phyloP scores from a whole-genome alignment of 1,140 invertebrate species.

The Trichogramma pretiosum region DNA sequence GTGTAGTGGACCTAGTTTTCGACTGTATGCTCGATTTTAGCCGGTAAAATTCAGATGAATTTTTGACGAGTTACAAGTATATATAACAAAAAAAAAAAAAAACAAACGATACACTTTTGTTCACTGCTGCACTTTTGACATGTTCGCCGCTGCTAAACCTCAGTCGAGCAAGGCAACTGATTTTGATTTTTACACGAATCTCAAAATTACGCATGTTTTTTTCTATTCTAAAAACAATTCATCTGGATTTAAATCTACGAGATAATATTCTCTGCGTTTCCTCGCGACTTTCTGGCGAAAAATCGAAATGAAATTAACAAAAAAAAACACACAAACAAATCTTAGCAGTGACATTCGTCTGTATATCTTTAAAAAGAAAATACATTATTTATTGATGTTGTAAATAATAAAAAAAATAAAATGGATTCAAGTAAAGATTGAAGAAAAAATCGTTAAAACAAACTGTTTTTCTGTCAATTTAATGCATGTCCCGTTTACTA shows the following conservation, averaged over 20 bases:
- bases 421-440: conserved; percentile 2
- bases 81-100: background rate
- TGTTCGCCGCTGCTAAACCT: too few relatives aligned
- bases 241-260: conserved; percentile 14
- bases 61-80: background rate
- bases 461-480: conserved; percentile 11
- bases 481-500: conserved; percentile 10
- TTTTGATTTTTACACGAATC: background rate
- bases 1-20: conserved; percentile 12
- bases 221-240: conserved; percentile 6
- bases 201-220: background rate
- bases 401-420: conserved; percentile 18
- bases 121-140: too few relatives aligned
- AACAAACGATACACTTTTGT: too few relatives aligned
- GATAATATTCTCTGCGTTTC: conserved; percentile 16
- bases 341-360: conserved; percentile 20
- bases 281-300: conserved; percentile 16
- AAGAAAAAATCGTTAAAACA: conserved; percentile 9
- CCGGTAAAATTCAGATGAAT: conserved; percentile 15
- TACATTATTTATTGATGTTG: conserved; percentile 20
- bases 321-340: too few relatives aligned
- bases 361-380: conserved; percentile 19
- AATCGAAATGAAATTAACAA: too few relatives aligned
- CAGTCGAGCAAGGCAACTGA: too few relatives aligned
- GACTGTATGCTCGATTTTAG: conserved; percentile 14